Evolutionary conservation across 2,888 invertebrate species (phyloP), one percentile per base, ranked within the genome.

Genomic region (Cantharis rufa): DNA sequence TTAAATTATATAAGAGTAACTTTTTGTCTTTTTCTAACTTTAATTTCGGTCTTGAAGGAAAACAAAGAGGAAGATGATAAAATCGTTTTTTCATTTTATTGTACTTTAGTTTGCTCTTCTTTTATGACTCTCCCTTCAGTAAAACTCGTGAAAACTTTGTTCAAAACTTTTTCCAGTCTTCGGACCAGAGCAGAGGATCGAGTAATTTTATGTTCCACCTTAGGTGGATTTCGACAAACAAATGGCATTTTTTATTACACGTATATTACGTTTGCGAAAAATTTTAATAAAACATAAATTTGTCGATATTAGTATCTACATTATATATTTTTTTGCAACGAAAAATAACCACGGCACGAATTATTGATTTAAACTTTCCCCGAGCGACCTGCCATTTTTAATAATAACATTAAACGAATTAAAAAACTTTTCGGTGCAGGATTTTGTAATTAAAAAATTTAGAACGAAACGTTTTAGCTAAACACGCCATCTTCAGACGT

Each of bases 21-120:
- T 77, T 62, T 71, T 68, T 69, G 74, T 82, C 83, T 78, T 81
- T 77, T 64, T 82, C 72, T 75, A 48, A 75, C 80, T 80, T 81
- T 81, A 80, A 82, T 81, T 82, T 83, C 18, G 18, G 9, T 21
- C 66, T 69, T 74, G 15, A 69, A 69, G 70, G 75, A 79, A 81
- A 82, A 82, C 81, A 83, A 79, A 82, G 81, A 82, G 74, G 79
- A 69, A 77, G 79, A 81, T 80, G 73, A 82, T 80, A 82, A 83
- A 83, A 83, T 83, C 83, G 85, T 83, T 83, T 86, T 85, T 84
- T 83, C 84, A 81, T 85, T 85, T 85, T 86, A 85, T 85, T 85
- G 84, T 84, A 81, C 80, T 78, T 80, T 78, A 83, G 81, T 82
- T 83, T 82, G 80, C 83, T 82, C 81, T 84, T 84, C 84, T 86